Evolutionary conservation across 2,888 invertebrate genomes (phyloP), one percentile per base, ranked within the genome.

Genomic region (Drosophila acutilabella): DNA sequence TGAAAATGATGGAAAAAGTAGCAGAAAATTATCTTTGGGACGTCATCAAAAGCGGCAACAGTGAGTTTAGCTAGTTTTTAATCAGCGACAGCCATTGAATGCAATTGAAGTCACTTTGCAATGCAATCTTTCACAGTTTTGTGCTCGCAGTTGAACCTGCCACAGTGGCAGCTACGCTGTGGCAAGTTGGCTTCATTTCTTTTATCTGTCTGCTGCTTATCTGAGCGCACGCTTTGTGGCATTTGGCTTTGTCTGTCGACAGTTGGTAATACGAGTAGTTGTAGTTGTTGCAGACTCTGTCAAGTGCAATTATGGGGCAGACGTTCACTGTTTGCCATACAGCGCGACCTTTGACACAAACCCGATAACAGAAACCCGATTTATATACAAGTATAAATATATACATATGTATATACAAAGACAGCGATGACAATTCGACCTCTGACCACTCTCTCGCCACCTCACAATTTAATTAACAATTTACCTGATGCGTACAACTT

Each of bases 61-160:
- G 56, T 16, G 41, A 33, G 18, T 56, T 57, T 38, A 48, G 40
- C 51, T 54, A 62, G 76, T 75, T 77, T 75, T 77, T 88, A 88
- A 83, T 83, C 89, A 87, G 87, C 64, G 82, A 87, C 82, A 74
- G 74, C 42, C 89, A 71, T 59, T 67, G 65, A 79, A 77, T 71
- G 79, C 89, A 83, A 89, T 83, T 87, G 79, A 84, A 83, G 81
- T 81, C 88, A 83, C 85, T 83, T 89, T 78, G 76, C 83, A 64
- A 81, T 86, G 83, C 85, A 87, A 83, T 83, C 85, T 87, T 89
- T 89, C 80, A 78, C 88, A 81, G 81, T 81, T 81, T 83, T 59
- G 62, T 60, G 16, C 45, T 59, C 40, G 33, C 54, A 30, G 51
- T 38, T 26, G 42, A 50, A 18, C 36, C 16, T 54, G 62, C 36